Conservation (phyloP, 35 echinoderm and acorn worm species). For the Heliocidaris tuberculata region DNA sequence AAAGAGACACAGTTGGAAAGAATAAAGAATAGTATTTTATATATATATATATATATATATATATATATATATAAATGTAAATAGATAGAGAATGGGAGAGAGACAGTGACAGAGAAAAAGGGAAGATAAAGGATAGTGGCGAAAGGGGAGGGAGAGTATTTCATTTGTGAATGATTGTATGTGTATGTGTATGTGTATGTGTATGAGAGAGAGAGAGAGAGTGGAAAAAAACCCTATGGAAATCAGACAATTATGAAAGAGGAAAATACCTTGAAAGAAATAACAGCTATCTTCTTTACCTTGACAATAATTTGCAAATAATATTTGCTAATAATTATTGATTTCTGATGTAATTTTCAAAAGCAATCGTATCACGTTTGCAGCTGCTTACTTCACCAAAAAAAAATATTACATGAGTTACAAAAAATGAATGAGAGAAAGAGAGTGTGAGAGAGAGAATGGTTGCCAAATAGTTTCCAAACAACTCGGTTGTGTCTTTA, state of each 20-base stretch:
- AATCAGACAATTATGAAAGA: not conserved
- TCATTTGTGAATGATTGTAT: not conserved
- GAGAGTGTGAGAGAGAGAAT: not conserved
- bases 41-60: too few relatives aligned
- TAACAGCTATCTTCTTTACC: not conserved
- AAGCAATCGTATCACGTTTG: not conserved
- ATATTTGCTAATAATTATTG: not conserved
- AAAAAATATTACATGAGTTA: not conserved
- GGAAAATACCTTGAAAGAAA: not conserved
- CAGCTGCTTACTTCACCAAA: not conserved
- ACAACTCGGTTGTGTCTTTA: not conserved
- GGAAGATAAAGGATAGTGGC: not conserved
- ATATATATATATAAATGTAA: too few relatives aligned
- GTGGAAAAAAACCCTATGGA: not conserved
- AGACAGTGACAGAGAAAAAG: too few relatives aligned
- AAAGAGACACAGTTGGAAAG: too few relatives aligned
- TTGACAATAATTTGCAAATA: not conserved
- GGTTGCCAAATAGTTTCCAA: not conserved
- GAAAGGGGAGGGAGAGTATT: not conserved
- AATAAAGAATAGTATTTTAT: too few relatives aligned
- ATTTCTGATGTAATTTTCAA: not conserved
- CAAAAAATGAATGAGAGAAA: not conserved
- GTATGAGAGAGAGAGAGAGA: not conserved
- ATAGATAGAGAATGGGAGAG: too few relatives aligned
- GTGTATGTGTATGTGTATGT: not conserved